Evolutionary conservation across 2,888 invertebrate species (phyloP), one percentile per base, ranked within the genome.

Genomic region (Trissonchulus sp.): DNA sequence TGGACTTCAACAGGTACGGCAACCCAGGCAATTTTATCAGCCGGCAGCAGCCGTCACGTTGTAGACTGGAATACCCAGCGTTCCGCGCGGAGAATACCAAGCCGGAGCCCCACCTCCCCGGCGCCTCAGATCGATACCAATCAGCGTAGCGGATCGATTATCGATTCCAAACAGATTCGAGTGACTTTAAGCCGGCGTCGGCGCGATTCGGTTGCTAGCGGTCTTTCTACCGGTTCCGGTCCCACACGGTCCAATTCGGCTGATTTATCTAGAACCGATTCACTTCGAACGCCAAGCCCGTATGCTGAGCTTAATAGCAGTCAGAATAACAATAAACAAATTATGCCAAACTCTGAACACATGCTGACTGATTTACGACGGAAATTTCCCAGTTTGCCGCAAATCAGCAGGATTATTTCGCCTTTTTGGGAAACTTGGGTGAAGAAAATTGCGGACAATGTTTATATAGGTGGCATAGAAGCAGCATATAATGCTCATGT

Each of bases 401-500:
- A 48, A 48, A 48, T 48, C 23, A 8, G 8, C 8, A 8, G 48
- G 8, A n/a, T n/a, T n/a, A 48, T 48, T 48, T 23, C 48, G 8
- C 48, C 48, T 48, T 48, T 48, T 48, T 48, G 48, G 48, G 48
- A 48, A 48, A 48, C 8, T 48, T 48, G 48, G 48, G 8, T 48
- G 23, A 48, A 48, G 23, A 48, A 74, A 36, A 77, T 81, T 2
- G 77, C 82, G 23, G 82, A 83, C 35, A 83, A 81, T 76, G 75
- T 87, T 60, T 86, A 83, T 79, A 80, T 86, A 31, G 86, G 87
- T 2, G 85, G 84, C 72, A 81, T 86, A 23, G 85, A 86, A 75
- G 82, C 86, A 0, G 85, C 85, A 1, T 84, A 84, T 78, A 85
- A 86, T 78, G 84, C 85, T 76, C 84, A 84, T 18, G 79, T 86